These are phyloP conservation scores for Drosophila cognata DNA, from an alignment of 2,888 invertebrate species.

Conservation along the genomic window DNA sequence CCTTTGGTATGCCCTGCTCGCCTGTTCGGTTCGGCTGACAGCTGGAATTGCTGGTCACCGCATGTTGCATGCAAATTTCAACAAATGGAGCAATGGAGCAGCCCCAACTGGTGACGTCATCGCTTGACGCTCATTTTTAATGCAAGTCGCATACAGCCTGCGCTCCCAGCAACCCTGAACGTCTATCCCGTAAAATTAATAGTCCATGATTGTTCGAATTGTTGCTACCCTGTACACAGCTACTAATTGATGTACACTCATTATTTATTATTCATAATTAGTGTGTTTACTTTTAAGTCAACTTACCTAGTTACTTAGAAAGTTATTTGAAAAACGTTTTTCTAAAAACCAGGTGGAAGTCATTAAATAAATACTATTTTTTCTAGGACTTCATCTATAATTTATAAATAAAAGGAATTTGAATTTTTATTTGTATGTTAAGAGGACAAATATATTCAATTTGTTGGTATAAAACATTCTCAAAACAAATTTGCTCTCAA, in stretches of 20 bases:
- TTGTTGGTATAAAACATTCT: background rate
- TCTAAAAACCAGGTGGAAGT: background rate
- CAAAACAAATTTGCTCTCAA: background rate
- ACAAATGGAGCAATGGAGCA: slow-evolving; percentile 65
- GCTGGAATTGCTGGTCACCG: slow-evolving; percentile 17
- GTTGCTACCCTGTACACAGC: background rate
- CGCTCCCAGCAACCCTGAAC: slow-evolving; percentile 41
- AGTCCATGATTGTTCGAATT: background rate
- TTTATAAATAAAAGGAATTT: background rate
- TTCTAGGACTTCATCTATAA: background rate
- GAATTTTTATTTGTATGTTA: background rate
- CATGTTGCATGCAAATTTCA: slow-evolving; percentile 67
- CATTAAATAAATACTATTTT: background rate
- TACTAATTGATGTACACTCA: background rate
- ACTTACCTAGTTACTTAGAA: background rate
- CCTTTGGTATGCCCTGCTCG: slow-evolving; percentile 52
- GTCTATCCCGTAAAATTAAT: slow-evolving; percentile 13
- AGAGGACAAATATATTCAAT: background rate
- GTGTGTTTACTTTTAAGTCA: background rate
- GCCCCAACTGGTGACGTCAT: slow-evolving; percentile 59
- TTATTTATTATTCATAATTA: background rate
- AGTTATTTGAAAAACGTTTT: background rate
- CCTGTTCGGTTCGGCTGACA: slow-evolving; percentile 5
- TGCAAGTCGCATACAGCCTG: slow-evolving; percentile 62
- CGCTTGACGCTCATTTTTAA: slow-evolving; percentile 53